phyloP scores from a whole-genome alignment of 2,113 vertebrate genomes.

The Chitala chitala region DNA sequence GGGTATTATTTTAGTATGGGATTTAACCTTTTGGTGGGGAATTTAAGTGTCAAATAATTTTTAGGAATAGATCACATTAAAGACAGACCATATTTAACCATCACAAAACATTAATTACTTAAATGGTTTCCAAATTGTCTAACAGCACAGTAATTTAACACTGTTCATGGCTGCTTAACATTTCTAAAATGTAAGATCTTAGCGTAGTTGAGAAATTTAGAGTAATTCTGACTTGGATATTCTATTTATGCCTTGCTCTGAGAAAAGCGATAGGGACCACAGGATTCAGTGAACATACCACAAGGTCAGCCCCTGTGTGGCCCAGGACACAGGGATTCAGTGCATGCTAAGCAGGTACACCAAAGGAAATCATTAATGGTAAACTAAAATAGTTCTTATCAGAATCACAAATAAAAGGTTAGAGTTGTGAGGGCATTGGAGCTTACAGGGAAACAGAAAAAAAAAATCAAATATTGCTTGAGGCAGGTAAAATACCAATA shows the following conservation, averaged over 20 bases:
- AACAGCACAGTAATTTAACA: neutral
- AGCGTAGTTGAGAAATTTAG: neutral
- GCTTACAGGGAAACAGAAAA: too few relatives aligned
- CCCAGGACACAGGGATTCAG: neutral
- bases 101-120: neutral
- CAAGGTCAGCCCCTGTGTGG: neutral
- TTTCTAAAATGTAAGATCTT: neutral
- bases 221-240: neutral
- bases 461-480: conserved; percentile 1
- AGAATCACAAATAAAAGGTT: neutral
- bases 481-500: conserved; percentile 14
- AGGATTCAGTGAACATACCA: neutral
- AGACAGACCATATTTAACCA: neutral
- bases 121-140: neutral
- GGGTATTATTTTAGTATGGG: too few relatives aligned
- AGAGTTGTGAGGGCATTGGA: neutral
- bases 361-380: conserved; percentile 1
- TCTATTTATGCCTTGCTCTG: conserved; percentile 15
- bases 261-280: neutral
- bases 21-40: too few relatives aligned
- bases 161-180: conserved; percentile 1
- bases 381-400: neutral
- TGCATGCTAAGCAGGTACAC: neutral
- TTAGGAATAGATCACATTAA: too few relatives aligned
- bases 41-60: too few relatives aligned